phyloP scores from a whole-genome alignment of 2,113 vertebrate species.

The Sminthopsis crassicaudata region DNA sequence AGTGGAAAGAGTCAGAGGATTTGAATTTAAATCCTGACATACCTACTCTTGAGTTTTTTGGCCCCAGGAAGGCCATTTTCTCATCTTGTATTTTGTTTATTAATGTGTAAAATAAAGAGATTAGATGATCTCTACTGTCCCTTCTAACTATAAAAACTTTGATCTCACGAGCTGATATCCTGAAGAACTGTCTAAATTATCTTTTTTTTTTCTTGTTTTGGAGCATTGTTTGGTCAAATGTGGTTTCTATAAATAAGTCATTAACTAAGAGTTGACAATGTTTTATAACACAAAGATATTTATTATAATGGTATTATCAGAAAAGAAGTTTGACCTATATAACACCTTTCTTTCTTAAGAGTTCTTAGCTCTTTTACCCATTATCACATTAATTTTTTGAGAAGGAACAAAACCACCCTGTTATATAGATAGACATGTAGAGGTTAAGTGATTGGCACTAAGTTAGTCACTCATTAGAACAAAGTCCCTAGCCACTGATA shows the following conservation, averaged over 20 bases:
- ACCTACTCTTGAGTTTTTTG: not conserved
- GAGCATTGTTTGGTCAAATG: not conserved
- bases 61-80: not conserved
- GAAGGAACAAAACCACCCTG: not conserved
- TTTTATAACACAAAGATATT: not conserved
- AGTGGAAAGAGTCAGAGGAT: not conserved
- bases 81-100: not conserved
- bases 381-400: no score
- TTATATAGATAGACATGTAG: not conserved
- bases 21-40: not conserved
- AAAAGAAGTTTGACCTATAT: not conserved
- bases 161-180: not conserved
- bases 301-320: not conserved
- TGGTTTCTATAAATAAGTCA: not conserved
- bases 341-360: not conserved
- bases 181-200: not conserved
- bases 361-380: not conserved
- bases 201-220: not conserved
- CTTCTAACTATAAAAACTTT: not conserved
- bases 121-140: not conserved
- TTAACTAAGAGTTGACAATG: not conserved
- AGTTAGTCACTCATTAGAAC: accelerated
- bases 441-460: not conserved
- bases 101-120: not conserved
- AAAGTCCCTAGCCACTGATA: not conserved